These are phyloP conservation scores for Myripristis jacobus DNA, from an alignment of 2,797 vertebrate genomes.

Conservation along the genomic window DNA sequence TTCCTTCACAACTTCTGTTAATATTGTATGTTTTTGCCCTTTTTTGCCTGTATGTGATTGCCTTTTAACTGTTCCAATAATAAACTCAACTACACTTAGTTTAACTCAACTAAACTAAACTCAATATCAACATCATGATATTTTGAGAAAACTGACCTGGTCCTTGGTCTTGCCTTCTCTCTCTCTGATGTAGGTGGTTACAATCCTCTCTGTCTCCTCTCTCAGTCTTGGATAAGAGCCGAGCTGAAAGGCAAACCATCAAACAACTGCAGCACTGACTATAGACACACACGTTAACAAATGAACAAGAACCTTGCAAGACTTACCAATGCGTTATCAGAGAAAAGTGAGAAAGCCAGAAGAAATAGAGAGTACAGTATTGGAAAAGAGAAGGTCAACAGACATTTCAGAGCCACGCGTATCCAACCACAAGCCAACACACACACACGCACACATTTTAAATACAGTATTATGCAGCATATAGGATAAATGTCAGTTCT, in stretches of 20 bases:
- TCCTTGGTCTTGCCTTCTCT: slow-evolving; percentile 96
- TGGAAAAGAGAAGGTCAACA: slow-evolving; percentile 72
- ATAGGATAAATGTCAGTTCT: slow-evolving; percentile 15
- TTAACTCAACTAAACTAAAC: no score
- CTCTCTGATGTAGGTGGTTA: slow-evolving; percentile 93
- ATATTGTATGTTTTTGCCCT: no score
- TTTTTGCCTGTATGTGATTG: no score
- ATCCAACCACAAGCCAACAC: not conserved
- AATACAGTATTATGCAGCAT: not conserved
- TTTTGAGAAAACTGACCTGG: slow-evolving; percentile 84
- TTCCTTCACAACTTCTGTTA: no score
- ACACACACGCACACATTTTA: slow-evolving; percentile 18
- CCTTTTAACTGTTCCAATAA: no score
- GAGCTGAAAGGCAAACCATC: slow-evolving; percentile 84
- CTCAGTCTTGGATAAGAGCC: slow-evolving; percentile 92
- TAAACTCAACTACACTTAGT: no score
- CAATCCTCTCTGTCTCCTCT: slow-evolving; percentile 96
- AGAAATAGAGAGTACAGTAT: slow-evolving; percentile 74
- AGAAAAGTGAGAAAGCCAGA: slow-evolving; percentile 77
- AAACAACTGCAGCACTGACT: slow-evolving; percentile 65
- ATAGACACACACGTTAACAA: slow-evolving; percentile 40
- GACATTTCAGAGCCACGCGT: slow-evolving; percentile 55
- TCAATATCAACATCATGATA: slow-evolving; percentile 5
- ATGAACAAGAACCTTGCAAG: slow-evolving; percentile 57
- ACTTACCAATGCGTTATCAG: slow-evolving; percentile 77